Base-by-base conservation (phyloP, 2,113 vertebrate species). In the Hoplias malabaricus region DNA sequence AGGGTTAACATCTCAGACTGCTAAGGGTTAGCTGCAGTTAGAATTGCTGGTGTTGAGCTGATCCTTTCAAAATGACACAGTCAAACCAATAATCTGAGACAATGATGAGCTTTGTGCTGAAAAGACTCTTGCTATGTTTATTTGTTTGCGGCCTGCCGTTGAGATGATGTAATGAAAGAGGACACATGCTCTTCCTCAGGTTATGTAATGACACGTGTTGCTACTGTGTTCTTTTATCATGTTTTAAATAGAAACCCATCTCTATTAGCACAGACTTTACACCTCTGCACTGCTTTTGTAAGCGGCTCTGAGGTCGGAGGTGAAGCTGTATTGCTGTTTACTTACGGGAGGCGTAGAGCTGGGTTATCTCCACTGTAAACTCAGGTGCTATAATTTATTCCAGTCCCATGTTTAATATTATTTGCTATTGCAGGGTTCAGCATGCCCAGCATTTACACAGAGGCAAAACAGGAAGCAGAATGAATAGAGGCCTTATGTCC, bases 401-500 rank as follows among this genome's bases (percentile, higher is more conserved):
- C 38, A 11, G 33, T 54, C 71, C 56, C 27, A 33, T 78, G 78
- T 80, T 53, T 75, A 77, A 83, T 81, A 79, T 82, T 80, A 67
- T 73, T 75, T 71, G 29, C 62, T 48, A 38, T 61, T 78, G 43
- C 72, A 54, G 57, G 50, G 59, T 73, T 72, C 57, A 36, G 48
- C 29, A 23, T 31, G 75, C 50, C 65, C 34, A 50, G 12, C 77
- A 73, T 78, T 69, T 79, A 70, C 80, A 77, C 74, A 63, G 76
- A 70, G 78, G 67, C 75, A 81, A 85, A 88, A 86, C 82, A 87
- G 76, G 65, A 59, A 85, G 80, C 69, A 73, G 25, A 34, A 43
- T 86, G 82, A 90, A 90, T 82, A 77, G 84, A 21, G 19, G 34
- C 63, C 76, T 80, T 86, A 73, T 77, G n/a, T 53, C 48, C 75